phyloP scores from a whole-genome alignment of 2,797 vertebrate species.

The Molossus alvarezi region DNA sequence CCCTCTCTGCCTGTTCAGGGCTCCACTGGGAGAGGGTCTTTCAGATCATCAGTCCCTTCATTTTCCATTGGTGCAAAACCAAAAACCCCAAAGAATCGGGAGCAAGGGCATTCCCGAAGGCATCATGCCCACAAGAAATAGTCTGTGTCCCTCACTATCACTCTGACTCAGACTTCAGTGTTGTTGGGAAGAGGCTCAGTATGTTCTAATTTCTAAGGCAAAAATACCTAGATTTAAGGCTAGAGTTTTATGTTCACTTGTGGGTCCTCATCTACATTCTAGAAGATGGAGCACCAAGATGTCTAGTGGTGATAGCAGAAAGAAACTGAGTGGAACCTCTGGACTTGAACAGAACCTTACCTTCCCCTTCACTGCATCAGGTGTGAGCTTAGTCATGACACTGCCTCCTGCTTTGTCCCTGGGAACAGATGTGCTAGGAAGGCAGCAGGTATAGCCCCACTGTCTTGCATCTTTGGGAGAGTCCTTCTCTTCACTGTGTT shows the following conservation, averaged over 20 bases:
- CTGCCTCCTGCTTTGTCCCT: not conserved
- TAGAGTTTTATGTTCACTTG: not conserved
- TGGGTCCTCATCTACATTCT: not conserved
- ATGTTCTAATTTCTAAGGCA: not conserved
- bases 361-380: not conserved
- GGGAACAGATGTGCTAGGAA: not conserved
- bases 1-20: constrained; percentile 88
- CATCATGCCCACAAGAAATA: constrained; percentile 96
- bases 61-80: constrained; percentile 96
- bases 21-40: constrained; percentile 87
- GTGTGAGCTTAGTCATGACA: not conserved
- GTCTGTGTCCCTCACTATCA: not conserved
- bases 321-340: not conserved
- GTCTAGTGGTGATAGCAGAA: not conserved
- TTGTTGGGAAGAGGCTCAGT: rapidly evolving
- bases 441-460: rapidly evolving
- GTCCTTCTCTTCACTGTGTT: constrained; percentile 12
- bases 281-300: not conserved
- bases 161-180: not conserved
- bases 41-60: constrained; percentile 88
- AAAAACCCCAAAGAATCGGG: constrained; percentile 91
- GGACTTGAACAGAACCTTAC: constrained; percentile 84
- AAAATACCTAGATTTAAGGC: not conserved
- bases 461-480: not conserved
- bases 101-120: constrained; percentile 94